Conservation (phyloP, 2,113 vertebrate genomes). For the Emydocephalus ijimae region DNA sequence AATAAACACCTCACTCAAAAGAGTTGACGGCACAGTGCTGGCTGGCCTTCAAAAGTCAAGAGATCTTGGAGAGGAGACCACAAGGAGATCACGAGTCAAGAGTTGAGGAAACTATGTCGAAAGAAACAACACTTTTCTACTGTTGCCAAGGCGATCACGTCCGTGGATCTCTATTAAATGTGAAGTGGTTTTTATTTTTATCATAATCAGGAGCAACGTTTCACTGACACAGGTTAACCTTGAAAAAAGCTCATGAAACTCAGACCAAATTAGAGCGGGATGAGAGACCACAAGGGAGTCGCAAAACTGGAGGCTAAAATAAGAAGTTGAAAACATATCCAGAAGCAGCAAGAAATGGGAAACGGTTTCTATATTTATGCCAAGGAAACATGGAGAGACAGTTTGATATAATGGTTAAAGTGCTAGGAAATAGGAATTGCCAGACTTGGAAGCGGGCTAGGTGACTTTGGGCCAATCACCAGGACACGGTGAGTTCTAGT, state of each 20-base stretch:
- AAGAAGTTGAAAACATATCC: neutral
- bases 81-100: neutral
- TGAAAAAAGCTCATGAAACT: neutral
- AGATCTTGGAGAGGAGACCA: neutral
- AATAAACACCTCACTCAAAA: neutral
- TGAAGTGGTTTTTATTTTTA: neutral
- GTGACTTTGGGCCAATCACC: too few species aligned
- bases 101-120: neutral
- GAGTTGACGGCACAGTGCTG: neutral
- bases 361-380: neutral
- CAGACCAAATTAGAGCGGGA: neutral
- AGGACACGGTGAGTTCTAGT: too few species aligned
- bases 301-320: neutral
- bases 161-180: neutral
- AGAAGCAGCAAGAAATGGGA: neutral
- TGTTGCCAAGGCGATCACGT: neutral
- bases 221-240: neutral
- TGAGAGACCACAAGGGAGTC: neutral
- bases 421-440: neutral
- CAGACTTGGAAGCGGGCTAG: neutral
- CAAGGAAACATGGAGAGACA: neutral
- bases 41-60: neutral
- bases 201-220: neutral
- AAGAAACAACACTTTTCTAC: neutral
- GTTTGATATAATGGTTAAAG: neutral